phyloP scores from a whole-genome alignment of 2,797 vertebrate species.

The Ataeniobius toweri region DNA sequence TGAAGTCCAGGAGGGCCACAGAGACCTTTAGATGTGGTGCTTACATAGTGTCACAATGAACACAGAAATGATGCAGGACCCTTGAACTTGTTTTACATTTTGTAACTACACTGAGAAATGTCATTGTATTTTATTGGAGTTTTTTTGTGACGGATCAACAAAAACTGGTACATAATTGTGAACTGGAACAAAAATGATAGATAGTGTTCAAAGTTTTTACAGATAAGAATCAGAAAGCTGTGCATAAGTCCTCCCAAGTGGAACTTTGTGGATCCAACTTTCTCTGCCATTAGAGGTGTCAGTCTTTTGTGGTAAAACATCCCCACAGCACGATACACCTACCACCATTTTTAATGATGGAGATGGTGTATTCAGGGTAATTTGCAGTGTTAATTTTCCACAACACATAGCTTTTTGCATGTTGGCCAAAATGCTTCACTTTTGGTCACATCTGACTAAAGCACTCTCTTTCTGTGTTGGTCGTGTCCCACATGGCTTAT shows the following conservation, averaged over 20 bases:
- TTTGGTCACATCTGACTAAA: no score
- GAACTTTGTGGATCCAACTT: no score
- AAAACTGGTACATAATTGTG: not conserved
- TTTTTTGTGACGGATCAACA: not conserved
- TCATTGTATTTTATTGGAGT: not conserved
- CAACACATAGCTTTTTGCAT: no score
- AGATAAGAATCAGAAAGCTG: not conserved
- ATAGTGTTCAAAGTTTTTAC: not conserved
- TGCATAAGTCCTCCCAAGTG: not conserved
- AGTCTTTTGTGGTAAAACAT: no score
- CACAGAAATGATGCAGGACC: not conserved
- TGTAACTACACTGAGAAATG: not conserved
- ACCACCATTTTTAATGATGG: no score
- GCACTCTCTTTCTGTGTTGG: no score
- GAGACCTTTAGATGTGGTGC: constrained; percentile 26
- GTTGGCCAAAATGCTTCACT: no score
- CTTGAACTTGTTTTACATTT: no score
- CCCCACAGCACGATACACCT: not conserved
- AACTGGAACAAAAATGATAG: not conserved
- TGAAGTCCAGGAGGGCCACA: constrained; percentile 39
- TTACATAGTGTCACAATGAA: not conserved
- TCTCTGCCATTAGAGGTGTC: no score
- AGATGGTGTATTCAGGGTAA: no score
- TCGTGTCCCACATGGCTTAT: no score
- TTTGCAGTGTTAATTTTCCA: no score